phyloP scores from a whole-genome alignment of 2,797 vertebrate species.

The Ctenochaetus hawaiiensis region DNA sequence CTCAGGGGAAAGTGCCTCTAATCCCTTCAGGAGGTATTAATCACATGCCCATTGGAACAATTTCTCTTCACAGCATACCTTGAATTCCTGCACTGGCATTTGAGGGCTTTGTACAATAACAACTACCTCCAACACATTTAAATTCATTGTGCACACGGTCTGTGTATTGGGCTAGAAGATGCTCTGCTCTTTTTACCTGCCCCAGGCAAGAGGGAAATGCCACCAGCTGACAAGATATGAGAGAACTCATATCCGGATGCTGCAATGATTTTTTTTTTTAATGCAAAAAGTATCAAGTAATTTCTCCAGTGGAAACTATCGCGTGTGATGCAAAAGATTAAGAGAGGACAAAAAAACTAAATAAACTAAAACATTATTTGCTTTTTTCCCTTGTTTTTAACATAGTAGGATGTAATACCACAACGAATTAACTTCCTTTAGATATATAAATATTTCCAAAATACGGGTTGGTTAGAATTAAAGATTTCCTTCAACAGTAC shows the following conservation, averaged over 20 bases:
- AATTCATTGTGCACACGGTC: slow-evolving; percentile 41
- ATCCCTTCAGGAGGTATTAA: slow-evolving; percentile 79
- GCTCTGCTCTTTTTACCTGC: slow-evolving; percentile 52
- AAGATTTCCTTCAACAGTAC: not conserved
- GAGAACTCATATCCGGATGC: slow-evolving; percentile 60
- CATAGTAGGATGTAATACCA: not conserved
- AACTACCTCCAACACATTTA: slow-evolving; percentile 56
- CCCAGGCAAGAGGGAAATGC: slow-evolving; percentile 64
- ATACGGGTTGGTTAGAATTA: not conserved
- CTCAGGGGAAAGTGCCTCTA: slow-evolving; percentile 69
- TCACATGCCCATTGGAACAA: slow-evolving; percentile 77
- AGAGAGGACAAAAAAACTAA: too few species aligned
- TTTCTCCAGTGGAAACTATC: slow-evolving; percentile 22
- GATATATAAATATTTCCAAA: not conserved
- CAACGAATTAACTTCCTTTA: not conserved
- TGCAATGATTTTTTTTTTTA: slow-evolving; percentile 28
- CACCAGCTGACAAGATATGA: slow-evolving; percentile 65
- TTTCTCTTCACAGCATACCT: slow-evolving; percentile 70
- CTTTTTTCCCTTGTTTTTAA: too few species aligned
- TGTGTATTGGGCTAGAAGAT: slow-evolving; percentile 33
- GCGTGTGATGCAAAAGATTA: not conserved
- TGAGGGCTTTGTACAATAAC: slow-evolving; percentile 57
- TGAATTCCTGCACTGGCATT: slow-evolving; percentile 72
- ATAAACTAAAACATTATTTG: too few species aligned
- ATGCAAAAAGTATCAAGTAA: not conserved